A percentile compares a stretch with the other conserved stretches of the same genome.
phyloP scores from a whole-genome alignment of 1,140 invertebrate genomes.

The Caenorhabditis briggsae region DNA sequence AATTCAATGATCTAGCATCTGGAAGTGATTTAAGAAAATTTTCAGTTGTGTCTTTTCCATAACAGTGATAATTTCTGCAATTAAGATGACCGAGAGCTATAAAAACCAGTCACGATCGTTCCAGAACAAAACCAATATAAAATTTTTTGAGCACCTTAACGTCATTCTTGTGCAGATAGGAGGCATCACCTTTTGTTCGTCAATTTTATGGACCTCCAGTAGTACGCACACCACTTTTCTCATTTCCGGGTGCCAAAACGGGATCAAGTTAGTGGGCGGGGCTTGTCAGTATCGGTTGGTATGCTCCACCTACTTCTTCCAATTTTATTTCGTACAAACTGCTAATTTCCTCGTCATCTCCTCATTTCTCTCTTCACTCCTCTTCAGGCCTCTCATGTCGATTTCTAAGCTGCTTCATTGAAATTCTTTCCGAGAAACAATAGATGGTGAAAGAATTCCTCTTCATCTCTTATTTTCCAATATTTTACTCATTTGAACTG shows the following conservation, averaged over 20 bases:
- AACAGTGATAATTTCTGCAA: too few relatives aligned
- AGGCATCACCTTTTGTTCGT: constrained; percentile 48
- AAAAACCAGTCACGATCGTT: neutral
- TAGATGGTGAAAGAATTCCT: neutral
- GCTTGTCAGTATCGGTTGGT: constrained; percentile 28
- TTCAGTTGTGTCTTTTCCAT: too few relatives aligned
- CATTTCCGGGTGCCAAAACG: constrained; percentile 43
- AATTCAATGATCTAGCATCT: too few relatives aligned
- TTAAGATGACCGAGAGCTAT: too few relatives aligned
- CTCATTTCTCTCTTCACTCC: neutral
- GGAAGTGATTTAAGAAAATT: too few relatives aligned
- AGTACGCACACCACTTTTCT: neutral
- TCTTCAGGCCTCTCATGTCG: neutral
- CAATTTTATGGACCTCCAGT: constrained; percentile 4
- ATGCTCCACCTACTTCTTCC: constrained; percentile 46
- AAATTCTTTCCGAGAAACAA: constrained; percentile 48
- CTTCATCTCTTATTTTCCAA: neutral
- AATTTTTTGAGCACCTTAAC: constrained; percentile 8
- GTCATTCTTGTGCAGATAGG: neutral
- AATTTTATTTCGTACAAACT: constrained; percentile 41
- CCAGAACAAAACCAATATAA: neutral
- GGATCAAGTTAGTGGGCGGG: neutral
- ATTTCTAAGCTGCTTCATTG: neutral
- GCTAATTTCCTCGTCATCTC: constrained; percentile 35
- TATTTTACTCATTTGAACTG: neutral